A percentile compares a stretch with the other conserved stretches of the same genome.
These are phyloP conservation scores for Eudemis profundana DNA, from an alignment of 2,888 invertebrate species.

Conservation along the genomic window DNA sequence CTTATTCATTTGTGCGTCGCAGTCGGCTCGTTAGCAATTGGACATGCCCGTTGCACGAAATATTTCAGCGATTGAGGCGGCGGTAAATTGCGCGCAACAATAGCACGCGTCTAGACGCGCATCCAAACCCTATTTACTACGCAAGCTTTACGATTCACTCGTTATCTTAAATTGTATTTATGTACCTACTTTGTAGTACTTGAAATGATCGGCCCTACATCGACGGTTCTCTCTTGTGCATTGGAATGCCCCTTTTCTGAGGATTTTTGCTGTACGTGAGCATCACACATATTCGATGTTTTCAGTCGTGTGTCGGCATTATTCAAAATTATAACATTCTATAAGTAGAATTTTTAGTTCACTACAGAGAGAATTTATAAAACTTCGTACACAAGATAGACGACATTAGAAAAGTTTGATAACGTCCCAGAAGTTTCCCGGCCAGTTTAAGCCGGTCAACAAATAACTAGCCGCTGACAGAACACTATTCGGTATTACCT, in stretches of 20 bases:
- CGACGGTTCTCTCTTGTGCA: background rate
- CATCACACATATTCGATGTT: no score
- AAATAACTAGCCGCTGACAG: slow-evolving; percentile 67
- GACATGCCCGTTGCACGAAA: slow-evolving; percentile 84
- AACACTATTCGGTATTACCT: slow-evolving; percentile 70
- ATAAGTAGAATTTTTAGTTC: background rate
- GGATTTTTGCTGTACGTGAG: background rate
- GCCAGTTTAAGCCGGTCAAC: slow-evolving; percentile 59
- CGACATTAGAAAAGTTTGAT: background rate
- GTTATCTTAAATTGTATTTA: slow-evolving; percentile 78
- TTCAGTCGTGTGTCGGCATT: no score
- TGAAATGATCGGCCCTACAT: slow-evolving; percentile 49
- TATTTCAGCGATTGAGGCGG: slow-evolving; percentile 85
- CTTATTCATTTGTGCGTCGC: slow-evolving; percentile 84
- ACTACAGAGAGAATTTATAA: background rate
- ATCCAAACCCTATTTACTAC: slow-evolving; percentile 73
- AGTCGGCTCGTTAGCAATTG: slow-evolving; percentile 84
- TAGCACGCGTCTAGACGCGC: slow-evolving; percentile 65
- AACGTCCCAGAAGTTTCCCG: slow-evolving; percentile 51
- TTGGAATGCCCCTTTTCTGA: background rate
- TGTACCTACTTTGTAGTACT: slow-evolving; percentile 54
- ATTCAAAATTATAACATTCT: background rate
- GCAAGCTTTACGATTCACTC: slow-evolving; percentile 79
- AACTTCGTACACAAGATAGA: background rate
- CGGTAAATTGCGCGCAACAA: slow-evolving; percentile 83